Evolutionary conservation across 2,888 invertebrate genomes (phyloP), one percentile per base, ranked within the genome.

Genomic region (Caenorhabditis plicata): DNA sequence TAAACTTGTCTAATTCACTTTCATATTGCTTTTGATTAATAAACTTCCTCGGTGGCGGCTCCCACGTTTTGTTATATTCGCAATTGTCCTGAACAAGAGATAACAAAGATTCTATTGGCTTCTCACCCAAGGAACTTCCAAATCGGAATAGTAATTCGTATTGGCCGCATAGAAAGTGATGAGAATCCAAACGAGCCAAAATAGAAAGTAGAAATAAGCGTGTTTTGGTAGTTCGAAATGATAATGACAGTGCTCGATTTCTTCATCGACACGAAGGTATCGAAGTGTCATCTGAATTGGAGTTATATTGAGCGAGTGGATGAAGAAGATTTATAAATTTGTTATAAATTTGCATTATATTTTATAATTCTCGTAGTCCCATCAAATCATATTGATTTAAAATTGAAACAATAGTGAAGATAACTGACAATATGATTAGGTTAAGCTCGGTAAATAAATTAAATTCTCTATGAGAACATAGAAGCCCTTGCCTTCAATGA

Each of bases 1-100:
- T 15, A n/a, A n/a, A 60, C 60, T 60, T 60, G 8, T 13, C 7
- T 25, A 48, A 17, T 29, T 60, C 60, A 41, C 53, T 53, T n/a
- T 41, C 20, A 25, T 53, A 29, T 26, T 60, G 60, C 27, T 53
- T 39, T 8, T 60, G 20, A 27, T 60, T 60, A 2, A 60, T 46
- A 22, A 43, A 60, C 13, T 23, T 27, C 15, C 49, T 22, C 41
- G 39, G 49, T 13, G 42, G 20, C 2, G 53, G 60, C n/a, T 53
- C 41, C 60, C 60, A 60, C 2, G 53, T 53, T n/a, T 27, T 48
- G 22, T 53, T 60, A 29, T 23, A 27, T n/a, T 60, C 60, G 17
- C 60, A 60, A 23, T 60, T 60, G 33, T 60, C 60, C 55, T 55
- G 19, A 25, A 55, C 27, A 7, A 27, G 7, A 9, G 29, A 27